Evolutionary conservation across 2,113 vertebrate species (phyloP), one percentile per base, ranked within the genome.

Genomic region (Corythaeola cristata): DNA sequence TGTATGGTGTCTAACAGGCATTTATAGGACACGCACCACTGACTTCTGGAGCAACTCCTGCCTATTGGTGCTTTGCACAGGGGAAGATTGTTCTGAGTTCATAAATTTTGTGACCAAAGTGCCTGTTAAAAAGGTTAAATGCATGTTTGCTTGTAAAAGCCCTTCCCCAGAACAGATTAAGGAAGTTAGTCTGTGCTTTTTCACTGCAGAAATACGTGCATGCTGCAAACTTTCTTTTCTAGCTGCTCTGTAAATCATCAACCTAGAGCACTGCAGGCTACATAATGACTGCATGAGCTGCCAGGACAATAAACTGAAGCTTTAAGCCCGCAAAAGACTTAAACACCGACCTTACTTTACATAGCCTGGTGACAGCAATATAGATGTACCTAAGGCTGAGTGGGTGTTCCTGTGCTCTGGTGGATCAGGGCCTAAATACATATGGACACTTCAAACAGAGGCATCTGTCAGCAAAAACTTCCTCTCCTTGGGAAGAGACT

Each of bases 201-300:
- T 75, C 32, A 79, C 66, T 58, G 84, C 41, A 87, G 66, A 85
- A 90, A 82, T 92, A 92, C 13, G 5, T 47, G 21, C 35, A 20
- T 62, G 53, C 66, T 79, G 58, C 84, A 82, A 85, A 60, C 62
- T 58, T 89, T 66, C 69, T 74, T 28, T 72, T 77, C 67, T 33
- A 73, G 53, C 64, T 78, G 49, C 37, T 79, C 89, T 91, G 84
- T 95, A 95, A 95, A 95, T 95, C 80, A 94, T 92, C 84, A 91
- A 9, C 86, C 55, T 21, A 45, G 77, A 67, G 32, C 45, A 33
- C 69, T 72, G 69, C 69, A 90, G 58, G 69, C 84, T 67, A 39
- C 24, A 11, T 24, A 77, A 73, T 0, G 30, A 66, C 56, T 93
- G n/a, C 13, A 15, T 12, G 77, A 62, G 84, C 77, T 93, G 73